A percentile compares a stretch with the other conserved stretches of the same genome.
Evolutionary conservation across 2,797 vertebrate species (phyloP).

Genomic region (Malurus splendens): DNA sequence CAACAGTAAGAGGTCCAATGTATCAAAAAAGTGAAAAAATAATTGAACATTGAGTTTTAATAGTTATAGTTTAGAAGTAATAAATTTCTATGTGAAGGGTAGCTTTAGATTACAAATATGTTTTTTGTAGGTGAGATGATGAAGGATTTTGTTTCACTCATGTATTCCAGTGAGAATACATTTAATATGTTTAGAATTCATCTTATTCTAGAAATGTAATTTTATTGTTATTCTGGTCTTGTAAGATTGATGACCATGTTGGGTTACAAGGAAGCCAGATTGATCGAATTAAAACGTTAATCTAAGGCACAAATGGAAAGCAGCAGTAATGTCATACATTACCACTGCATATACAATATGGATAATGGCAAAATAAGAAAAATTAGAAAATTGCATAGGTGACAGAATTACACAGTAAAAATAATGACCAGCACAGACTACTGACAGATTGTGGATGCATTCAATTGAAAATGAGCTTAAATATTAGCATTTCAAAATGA

Average conservation of each 20-base stretch:
- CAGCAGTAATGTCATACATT: slow-evolving; percentile 22
- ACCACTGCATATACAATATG: background rate
- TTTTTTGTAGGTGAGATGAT: background rate
- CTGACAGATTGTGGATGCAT: slow-evolving; percentile 13
- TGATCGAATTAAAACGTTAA: slow-evolving; percentile 53
- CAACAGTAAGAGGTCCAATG: background rate
- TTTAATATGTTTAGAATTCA: slow-evolving; percentile 19
- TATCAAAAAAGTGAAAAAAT: background rate
- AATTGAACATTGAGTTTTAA: background rate
- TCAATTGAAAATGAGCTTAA: slow-evolving; percentile 28
- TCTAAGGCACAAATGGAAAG: slow-evolving; percentile 41
- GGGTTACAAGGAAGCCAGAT: background rate
- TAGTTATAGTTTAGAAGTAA: background rate
- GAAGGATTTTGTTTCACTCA: slow-evolving; percentile 1
- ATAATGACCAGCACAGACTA: slow-evolving; percentile 4
- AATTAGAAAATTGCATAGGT: background rate
- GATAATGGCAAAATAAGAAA: slow-evolving; percentile 29
- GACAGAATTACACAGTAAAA: slow-evolving; percentile 39
- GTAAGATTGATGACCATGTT: slow-evolving; percentile 23
- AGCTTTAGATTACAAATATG: background rate
- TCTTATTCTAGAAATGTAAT: slow-evolving; percentile 36
- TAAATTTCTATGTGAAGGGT: background rate
- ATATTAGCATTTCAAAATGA: slow-evolving; percentile 33
- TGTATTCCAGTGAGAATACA: background rate
- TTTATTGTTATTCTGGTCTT: slow-evolving; percentile 35